Conservation (phyloP, 2,113 vertebrate genomes). For the Mastomys coucha region DNA sequence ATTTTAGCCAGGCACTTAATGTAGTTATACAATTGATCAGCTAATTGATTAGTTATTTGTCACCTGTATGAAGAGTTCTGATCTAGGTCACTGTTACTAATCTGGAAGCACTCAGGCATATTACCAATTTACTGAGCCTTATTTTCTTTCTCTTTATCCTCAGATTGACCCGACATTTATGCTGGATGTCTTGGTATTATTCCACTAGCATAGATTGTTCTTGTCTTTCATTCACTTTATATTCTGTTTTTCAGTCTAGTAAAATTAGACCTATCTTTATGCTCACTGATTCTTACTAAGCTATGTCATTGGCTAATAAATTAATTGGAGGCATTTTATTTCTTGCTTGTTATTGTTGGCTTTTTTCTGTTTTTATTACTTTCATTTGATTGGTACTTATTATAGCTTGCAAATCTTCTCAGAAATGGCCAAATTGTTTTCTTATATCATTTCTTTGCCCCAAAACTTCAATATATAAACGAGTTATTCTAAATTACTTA, state of each 20-base stretch:
- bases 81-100: background rate
- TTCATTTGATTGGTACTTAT: background rate
- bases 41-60: background rate
- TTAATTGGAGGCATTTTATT: background rate
- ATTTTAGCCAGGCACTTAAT: background rate
- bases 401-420: background rate
- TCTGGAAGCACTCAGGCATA: background rate
- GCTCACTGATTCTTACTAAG: background rate
- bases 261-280: background rate
- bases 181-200: background rate
- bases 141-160: background rate
- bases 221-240: background rate
- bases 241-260: background rate
- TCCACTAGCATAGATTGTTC: background rate
- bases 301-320: background rate
- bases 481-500: background rate
- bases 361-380: background rate
- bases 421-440: background rate
- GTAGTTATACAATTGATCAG: background rate
- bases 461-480: background rate
- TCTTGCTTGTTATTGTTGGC: background rate
- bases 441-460: background rate
- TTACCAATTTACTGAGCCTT: background rate
- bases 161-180: background rate
- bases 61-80: background rate